These are phyloP conservation scores for Syritta pipiens DNA, from an alignment of 2,888 invertebrate genomes.

Conservation along the genomic window DNA sequence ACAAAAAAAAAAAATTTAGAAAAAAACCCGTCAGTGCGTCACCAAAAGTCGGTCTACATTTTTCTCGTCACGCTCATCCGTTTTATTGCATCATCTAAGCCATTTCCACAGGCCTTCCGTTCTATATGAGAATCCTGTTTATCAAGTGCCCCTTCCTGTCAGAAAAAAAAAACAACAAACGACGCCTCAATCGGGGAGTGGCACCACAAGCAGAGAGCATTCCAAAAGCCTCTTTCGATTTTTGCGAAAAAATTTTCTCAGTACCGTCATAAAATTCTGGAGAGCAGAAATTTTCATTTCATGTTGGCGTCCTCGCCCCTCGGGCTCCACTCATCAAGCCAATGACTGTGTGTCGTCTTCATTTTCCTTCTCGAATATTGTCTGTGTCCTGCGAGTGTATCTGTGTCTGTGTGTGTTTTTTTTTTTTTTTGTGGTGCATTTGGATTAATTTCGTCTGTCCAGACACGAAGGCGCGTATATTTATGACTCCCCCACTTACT, in stretches of 20 bases:
- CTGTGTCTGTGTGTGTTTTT: neutral
- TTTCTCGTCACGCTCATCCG: too few relatives aligned
- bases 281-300: neutral
- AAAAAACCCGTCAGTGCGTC: too few relatives aligned
- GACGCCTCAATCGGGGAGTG: conserved; percentile 8
- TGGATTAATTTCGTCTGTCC: conserved; percentile 14
- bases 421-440: too few relatives aligned
- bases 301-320: neutral
- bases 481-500: conserved; percentile 9
- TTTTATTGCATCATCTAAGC: conserved; percentile 8
- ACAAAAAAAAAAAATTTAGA: too few relatives aligned
- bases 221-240: neutral
- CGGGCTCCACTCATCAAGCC: neutral
- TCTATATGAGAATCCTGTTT: neutral
- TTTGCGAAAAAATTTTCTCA: conserved; percentile 1
- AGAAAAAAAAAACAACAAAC: neutral
- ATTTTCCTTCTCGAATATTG: neutral
- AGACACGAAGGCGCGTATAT: conserved; percentile 33
- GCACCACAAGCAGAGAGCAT: conserved; percentile 11
- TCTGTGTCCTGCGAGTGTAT: neutral
- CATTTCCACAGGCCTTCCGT: neutral
- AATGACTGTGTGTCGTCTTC: neutral
- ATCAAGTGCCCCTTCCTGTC: neutral
- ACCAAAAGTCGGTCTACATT: too few relatives aligned
- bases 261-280: neutral